Evolutionary conservation across 2,113 vertebrate genomes (phyloP).

Genomic region (Jaculus jaculus): DNA sequence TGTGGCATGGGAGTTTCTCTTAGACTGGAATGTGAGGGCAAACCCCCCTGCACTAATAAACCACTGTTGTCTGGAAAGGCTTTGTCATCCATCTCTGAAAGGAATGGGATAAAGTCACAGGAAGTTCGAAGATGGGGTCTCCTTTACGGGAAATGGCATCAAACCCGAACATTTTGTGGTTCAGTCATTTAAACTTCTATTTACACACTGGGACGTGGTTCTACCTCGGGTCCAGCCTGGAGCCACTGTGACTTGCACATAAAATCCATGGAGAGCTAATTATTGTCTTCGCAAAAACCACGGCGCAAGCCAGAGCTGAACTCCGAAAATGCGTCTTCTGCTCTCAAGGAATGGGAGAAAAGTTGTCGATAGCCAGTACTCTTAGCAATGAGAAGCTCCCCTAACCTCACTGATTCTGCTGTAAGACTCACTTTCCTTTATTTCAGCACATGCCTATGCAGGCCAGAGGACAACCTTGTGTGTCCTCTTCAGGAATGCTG

Average conservation of each 20-base stretch:
- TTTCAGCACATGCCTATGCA: neutral
- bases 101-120: neutral
- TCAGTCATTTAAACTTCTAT: conserved; percentile 37
- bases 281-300: conserved; percentile 68
- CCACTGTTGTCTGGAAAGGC: conserved; percentile 18
- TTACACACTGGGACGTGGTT: conserved; percentile 58
- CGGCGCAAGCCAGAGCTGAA: conserved; percentile 59
- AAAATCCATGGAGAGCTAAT: conserved; percentile 66
- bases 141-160: conserved; percentile 48
- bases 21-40: neutral
- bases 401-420: neutral
- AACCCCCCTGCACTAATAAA: conserved; percentile 22
- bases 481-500: too few relatives aligned
- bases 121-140: conserved; percentile 32
- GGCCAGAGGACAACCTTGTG: too few relatives aligned
- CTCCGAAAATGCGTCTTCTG: conserved; percentile 58
- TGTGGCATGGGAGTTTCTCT: neutral
- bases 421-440: neutral
- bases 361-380: neutral
- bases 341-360: conserved; percentile 72
- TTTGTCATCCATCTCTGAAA: conserved; percentile 16
- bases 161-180: conserved; percentile 43
- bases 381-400: neutral
- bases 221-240: conserved; percentile 51
- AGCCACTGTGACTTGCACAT: conserved; percentile 72